Evolutionary conservation across 1,140 invertebrate species (phyloP).

Genomic region (Plutomurus gul): DNA sequence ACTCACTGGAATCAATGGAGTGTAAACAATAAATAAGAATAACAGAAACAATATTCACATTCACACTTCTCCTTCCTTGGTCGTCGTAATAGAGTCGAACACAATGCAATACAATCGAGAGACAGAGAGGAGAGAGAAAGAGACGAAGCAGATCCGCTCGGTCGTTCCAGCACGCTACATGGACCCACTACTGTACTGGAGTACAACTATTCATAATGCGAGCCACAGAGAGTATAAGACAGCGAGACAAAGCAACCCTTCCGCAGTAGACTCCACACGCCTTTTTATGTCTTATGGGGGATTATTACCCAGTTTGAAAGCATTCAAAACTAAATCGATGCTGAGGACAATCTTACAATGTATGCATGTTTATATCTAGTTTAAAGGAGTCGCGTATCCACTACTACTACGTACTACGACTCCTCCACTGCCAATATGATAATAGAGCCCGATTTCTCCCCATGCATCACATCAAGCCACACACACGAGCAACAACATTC

Average conservation of each 20-base stretch:
- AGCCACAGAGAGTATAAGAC: no score
- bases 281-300: conserved; percentile 28
- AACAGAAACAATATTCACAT: conserved; percentile 44
- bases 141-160: no score
- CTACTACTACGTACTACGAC: no score
- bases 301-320: conserved; percentile 29
- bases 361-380: conserved; percentile 21
- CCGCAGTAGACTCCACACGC: conserved; percentile 20
- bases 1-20: conserved; percentile 46
- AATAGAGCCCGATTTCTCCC: conserved; percentile 1
- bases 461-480: no score
- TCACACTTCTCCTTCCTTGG: not conserved
- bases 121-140: not conserved
- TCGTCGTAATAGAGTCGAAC: not conserved
- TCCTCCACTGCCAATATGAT: not conserved
- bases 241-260: conserved; percentile 1
- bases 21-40: conserved; percentile 50
- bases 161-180: no score
- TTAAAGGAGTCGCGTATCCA: not conserved
- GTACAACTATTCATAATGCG: no score
- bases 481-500: no score
- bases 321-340: conserved; percentile 29
- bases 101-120: no score
- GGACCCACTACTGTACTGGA: no score
- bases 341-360: conserved; percentile 24